Percentiles rank a stretch among this genome's conserved stretches.
Conservation (phyloP, 2,888 invertebrate genomes). For the Adelognathus sp. region DNA sequence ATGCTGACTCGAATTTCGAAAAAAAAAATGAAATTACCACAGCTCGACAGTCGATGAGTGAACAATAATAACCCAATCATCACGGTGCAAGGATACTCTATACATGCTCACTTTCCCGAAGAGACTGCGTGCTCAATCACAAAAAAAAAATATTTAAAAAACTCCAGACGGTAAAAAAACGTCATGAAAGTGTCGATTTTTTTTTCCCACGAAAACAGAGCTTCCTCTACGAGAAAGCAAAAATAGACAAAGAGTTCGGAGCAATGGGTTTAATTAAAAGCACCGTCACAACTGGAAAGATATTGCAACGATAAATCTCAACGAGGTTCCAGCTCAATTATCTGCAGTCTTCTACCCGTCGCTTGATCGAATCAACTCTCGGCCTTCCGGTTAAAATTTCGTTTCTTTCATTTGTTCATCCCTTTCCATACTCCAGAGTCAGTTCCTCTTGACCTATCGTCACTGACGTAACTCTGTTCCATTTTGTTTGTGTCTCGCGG, state of each 20-base stretch:
- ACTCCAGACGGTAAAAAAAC: no score
- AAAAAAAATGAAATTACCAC: no score
- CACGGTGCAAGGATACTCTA: no score
- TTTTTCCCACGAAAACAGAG: no score
- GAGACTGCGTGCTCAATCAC: no score
- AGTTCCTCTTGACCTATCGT: background rate
- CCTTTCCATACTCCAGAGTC: background rate
- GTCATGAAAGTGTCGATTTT: no score
- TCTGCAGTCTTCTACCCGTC: constrained; percentile 39
- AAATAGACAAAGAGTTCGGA: constrained; percentile 17
- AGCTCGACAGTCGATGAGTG: no score
- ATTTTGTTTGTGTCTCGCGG: constrained; percentile 8
- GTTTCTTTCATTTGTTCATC: background rate
- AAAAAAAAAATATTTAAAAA: no score
- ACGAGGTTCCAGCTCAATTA: constrained; percentile 57
- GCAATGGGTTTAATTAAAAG: constrained; percentile 59
- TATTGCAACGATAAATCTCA: constrained; percentile 69
- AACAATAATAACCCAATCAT: no score
- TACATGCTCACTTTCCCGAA: no score
- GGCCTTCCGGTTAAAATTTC: constrained; percentile 42
- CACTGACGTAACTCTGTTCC: background rate
- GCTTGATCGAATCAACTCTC: constrained; percentile 36
- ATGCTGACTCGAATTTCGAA: no score
- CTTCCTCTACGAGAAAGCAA: constrained; percentile 9
- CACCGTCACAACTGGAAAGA: constrained; percentile 38